These are phyloP conservation scores for Psylliodes chrysocephalus DNA, from an alignment of 2,888 invertebrate genomes.

Conservation along the genomic window DNA sequence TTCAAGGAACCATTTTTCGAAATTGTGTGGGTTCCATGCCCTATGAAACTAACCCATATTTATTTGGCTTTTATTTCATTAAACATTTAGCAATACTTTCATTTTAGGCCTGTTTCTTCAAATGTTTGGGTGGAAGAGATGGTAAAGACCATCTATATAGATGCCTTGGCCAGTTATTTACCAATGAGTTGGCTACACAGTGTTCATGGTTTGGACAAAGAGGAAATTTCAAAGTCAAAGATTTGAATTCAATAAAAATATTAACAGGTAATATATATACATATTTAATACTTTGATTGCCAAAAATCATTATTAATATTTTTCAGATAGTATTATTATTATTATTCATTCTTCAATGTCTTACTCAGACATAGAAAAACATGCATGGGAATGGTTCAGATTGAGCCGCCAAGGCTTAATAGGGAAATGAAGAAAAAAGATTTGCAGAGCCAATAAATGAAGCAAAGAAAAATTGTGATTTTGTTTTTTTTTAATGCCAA, in stretches of 20 bases:
- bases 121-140: conserved; percentile 18
- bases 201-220: conserved; percentile 5
- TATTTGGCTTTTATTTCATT: conserved; percentile 2
- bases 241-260: neutral
- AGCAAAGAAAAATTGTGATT: too few relatives aligned
- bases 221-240: too few relatives aligned
- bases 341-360: too few relatives aligned
- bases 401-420: too few relatives aligned
- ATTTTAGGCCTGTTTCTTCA: conserved; percentile 12
- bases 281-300: too few relatives aligned
- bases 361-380: too few relatives aligned
- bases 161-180: conserved; percentile 11
- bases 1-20: neutral
- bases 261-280: neutral
- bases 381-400: too few relatives aligned
- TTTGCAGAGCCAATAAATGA: neutral
- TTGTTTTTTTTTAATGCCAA: too few relatives aligned
- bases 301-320: too few relatives aligned
- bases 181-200: conserved; percentile 3
- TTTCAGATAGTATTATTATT: too few relatives aligned
- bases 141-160: conserved; percentile 8
- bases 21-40: neutral
- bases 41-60: conserved; percentile 1
- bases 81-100: neutral
- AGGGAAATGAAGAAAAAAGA: conserved; percentile 1